These are phyloP conservation scores for Nothobranchius kuhntae DNA, from an alignment of 2,113 vertebrate genomes.

Conservation along the genomic window DNA sequence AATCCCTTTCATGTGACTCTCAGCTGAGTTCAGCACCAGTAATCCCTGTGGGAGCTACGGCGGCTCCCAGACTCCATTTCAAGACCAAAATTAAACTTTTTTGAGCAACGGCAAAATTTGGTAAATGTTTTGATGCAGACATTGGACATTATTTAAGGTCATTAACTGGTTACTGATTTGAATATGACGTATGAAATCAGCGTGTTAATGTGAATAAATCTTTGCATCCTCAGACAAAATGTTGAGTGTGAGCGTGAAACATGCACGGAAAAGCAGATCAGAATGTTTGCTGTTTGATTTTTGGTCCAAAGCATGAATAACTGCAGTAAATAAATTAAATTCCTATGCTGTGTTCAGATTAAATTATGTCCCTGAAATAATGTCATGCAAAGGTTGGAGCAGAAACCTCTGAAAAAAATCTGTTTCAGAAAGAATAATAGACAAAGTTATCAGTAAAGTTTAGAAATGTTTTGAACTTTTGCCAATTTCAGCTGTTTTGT, in stretches of 20 bases:
- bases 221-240: background rate
- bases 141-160: no score
- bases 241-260: conserved; percentile 21
- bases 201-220: background rate
- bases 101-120: no score
- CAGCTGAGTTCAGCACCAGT: conserved; percentile 83
- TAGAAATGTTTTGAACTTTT: no score
- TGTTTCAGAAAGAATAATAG: no score
- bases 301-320: conserved; percentile 10
- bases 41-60: conserved; percentile 73
- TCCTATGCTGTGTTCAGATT: conserved; percentile 3
- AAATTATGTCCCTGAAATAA: no score
- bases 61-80: conserved; percentile 39
- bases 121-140: no score
- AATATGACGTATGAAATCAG: conserved; percentile 7
- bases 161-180: background rate
- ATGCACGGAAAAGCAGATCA: conserved; percentile 15
- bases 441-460: no score
- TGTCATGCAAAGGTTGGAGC: no score
- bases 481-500: no score
- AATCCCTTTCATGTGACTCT: conserved; percentile 94
- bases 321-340: background rate
- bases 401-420: no score
- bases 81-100: background rate
- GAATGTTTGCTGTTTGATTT: background rate